phyloP scores from a whole-genome alignment of 2,113 vertebrate genomes.

The Neodontobutis hainanensis region DNA sequence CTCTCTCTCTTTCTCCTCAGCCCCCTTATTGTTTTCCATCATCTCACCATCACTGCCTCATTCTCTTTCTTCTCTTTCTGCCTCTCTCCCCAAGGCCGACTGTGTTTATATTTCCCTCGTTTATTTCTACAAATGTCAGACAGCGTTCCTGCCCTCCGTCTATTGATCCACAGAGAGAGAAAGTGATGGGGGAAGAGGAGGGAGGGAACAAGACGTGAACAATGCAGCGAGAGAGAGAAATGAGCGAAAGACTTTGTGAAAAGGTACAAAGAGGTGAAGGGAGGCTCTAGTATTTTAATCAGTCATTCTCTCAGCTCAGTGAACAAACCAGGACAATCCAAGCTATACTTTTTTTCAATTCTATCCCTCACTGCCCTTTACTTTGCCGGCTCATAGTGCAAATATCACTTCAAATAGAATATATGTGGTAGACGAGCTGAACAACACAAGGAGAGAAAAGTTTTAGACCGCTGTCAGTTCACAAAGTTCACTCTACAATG shows the following conservation, averaged over 20 bases:
- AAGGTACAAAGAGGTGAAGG: constrained; percentile 43
- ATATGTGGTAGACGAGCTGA: constrained; percentile 47
- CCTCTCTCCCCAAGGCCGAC: constrained; percentile 63
- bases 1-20: constrained; percentile 29
- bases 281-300: constrained; percentile 56
- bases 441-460: background rate
- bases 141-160: constrained; percentile 72
- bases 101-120: constrained; percentile 77
- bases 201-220: constrained; percentile 23
- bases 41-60: background rate
- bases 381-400: constrained; percentile 22
- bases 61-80: constrained; percentile 32
- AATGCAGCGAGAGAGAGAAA: constrained; percentile 22
- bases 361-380: constrained; percentile 10
- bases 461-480: background rate
- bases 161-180: constrained; percentile 70
- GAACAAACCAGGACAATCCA: constrained; percentile 48
- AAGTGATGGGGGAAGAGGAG: constrained; percentile 12
- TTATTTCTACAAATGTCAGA: constrained; percentile 80
- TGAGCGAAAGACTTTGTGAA: constrained; percentile 16
- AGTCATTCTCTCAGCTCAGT: constrained; percentile 56
- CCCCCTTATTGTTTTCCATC: constrained; percentile 26
- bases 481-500: background rate
- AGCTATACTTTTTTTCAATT: constrained; percentile 32
- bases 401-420: constrained; percentile 43